phyloP scores from a whole-genome alignment of 2,888 invertebrate genomes.

The Morpho helenor region DNA sequence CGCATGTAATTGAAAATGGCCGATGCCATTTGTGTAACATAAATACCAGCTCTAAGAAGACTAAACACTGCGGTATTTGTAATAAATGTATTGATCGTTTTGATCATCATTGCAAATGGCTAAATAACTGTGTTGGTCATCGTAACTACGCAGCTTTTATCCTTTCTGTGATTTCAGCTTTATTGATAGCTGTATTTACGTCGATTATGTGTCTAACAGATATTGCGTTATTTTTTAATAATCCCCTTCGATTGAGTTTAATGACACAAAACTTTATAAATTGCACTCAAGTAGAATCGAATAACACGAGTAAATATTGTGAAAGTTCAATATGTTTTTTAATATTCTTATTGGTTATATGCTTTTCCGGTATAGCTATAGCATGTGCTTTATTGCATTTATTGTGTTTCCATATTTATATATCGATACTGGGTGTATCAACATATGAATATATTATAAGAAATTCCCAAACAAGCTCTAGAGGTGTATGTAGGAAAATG shows the following conservation, averaged over 20 bases:
- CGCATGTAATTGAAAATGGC: slow-evolving; percentile 97
- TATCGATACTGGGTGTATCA: slow-evolving; percentile 89
- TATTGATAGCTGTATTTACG: slow-evolving; percentile 84
- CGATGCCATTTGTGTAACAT: slow-evolving; percentile 96
- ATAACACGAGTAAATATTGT: slow-evolving; percentile 39
- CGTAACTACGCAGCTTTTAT: slow-evolving; percentile 93
- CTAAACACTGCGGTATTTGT: slow-evolving; percentile 97
- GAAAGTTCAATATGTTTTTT: slow-evolving; percentile 55
- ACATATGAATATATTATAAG: slow-evolving; percentile 91
- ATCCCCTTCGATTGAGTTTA: slow-evolving; percentile 79
- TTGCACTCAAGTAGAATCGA: slow-evolving; percentile 40
- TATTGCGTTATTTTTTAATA: slow-evolving; percentile 81
- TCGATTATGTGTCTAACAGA: slow-evolving; percentile 85
- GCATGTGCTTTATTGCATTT: slow-evolving; percentile 89
- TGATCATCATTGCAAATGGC: slow-evolving; percentile 99
- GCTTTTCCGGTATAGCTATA: slow-evolving; percentile 85
- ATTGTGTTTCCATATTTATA: slow-evolving; percentile 93
- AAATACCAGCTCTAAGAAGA: slow-evolving; percentile 84
- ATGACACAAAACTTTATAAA: slow-evolving; percentile 69
- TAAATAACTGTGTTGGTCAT: slow-evolving; percentile 97
- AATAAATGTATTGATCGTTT: slow-evolving; percentile 98
- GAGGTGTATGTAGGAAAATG: slow-evolving; percentile 35
- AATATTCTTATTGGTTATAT: slow-evolving; percentile 75
- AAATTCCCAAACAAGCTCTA: slow-evolving; percentile 40
- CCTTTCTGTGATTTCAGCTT: slow-evolving; percentile 88